Percentiles rank a stretch among this genome's conserved stretches.
Conservation (phyloP, 2,888 invertebrate species). For the Aleiodes testaceus region DNA sequence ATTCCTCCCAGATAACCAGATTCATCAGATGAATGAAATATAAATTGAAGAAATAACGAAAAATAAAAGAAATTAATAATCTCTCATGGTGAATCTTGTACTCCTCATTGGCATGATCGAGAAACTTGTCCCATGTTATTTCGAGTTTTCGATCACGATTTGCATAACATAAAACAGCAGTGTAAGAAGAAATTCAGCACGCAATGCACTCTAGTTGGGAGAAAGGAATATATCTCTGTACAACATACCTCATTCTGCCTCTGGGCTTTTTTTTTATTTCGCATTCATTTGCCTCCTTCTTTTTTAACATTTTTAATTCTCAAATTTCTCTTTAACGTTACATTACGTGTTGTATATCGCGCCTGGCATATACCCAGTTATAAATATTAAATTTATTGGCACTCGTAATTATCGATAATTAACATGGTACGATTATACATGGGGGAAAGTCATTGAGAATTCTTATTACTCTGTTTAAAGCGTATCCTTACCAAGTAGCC, state of each 20-base stretch:
- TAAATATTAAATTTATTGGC: constrained; percentile 64
- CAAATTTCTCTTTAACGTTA: constrained; percentile 2
- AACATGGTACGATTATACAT: constrained; percentile 61
- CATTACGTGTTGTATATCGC: constrained; percentile 42
- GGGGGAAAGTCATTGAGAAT: constrained; percentile 48
- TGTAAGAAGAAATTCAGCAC: constrained; percentile 43
- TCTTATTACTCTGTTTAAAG: constrained; percentile 59
- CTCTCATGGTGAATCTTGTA: constrained; percentile 1
- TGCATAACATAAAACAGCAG: constrained; percentile 57
- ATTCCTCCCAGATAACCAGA: background rate
- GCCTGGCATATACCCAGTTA: constrained; percentile 50
- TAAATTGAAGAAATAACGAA: background rate
- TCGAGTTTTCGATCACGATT: constrained; percentile 47
- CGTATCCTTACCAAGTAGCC: constrained; percentile 56
- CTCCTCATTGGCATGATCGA: constrained; percentile 33
- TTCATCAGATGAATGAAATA: background rate
- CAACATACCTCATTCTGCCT: too few species aligned
- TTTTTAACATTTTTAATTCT: too few species aligned
- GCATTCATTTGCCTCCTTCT: too few species aligned
- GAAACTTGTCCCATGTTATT: constrained; percentile 37
- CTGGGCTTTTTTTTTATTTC: too few species aligned
- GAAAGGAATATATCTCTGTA: constrained; percentile 24
- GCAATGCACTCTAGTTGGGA: constrained; percentile 27
- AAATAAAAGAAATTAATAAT: background rate
- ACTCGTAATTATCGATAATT: constrained; percentile 67